phyloP scores from a whole-genome alignment of 2,113 vertebrate species.

The Anhinga anhinga region DNA sequence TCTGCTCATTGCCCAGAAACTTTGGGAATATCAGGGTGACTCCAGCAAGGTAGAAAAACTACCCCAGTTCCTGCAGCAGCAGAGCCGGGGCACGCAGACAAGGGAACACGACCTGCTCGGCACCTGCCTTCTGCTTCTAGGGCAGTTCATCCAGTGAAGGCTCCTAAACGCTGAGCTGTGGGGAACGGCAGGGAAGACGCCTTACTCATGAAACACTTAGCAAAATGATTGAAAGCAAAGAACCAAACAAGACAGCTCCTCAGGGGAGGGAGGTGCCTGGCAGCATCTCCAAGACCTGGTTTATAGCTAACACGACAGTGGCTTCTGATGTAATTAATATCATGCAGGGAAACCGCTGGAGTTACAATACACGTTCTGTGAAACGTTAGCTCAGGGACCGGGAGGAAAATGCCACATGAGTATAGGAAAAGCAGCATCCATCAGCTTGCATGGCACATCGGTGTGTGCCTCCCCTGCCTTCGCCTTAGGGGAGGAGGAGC shows the following conservation, averaged over 20 bases:
- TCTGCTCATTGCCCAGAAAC: neutral
- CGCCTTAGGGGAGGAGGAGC: neutral
- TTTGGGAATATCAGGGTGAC: neutral
- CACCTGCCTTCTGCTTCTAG: neutral
- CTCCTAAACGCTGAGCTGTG: neutral
- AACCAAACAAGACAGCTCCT: neutral
- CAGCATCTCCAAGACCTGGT: neutral
- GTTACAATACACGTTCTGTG: neutral
- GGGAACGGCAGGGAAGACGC: neutral
- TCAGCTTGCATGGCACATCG: neutral
- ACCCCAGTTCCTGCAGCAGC: neutral
- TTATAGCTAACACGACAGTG: neutral
- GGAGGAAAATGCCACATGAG: neutral
- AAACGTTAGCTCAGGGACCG: neutral
- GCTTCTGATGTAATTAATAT: neutral
- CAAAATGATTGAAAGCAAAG: neutral
- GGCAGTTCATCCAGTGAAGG: neutral
- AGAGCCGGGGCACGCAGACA: rapidly evolving
- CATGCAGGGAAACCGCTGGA: neutral
- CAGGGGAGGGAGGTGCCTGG: neutral
- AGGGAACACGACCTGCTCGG: neutral
- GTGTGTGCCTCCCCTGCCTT: neutral
- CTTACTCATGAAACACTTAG: neutral
- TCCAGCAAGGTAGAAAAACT: neutral
- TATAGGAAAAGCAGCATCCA: neutral